Evolutionary conservation across 2,113 vertebrate species (phyloP), one percentile per base, ranked within the genome.

Genomic region (Petrocephalus zakoni): DNA sequence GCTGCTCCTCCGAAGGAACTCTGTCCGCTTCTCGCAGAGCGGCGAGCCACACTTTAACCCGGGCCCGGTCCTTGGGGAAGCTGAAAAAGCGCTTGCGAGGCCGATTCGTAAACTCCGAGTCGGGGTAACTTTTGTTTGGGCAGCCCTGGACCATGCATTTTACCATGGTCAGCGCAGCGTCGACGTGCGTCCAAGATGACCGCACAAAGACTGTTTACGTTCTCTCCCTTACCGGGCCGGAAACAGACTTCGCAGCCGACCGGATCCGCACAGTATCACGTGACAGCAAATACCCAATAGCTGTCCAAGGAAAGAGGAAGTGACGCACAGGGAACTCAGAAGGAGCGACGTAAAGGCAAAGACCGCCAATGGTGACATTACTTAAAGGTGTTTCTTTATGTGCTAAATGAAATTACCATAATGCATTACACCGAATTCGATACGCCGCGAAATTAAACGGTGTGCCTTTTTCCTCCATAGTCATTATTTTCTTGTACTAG

Each of bases 11-110:
- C 0, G 90, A 21, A 0, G 72, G 56, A 75, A 92, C 90, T 42
- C 82, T 90, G n/a, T 93, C 93, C 0, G 91, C 89, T 87, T 95
- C 94, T 75, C 95, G 92, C 82, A 96, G 91, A 5, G 95, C 95
- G 0, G 95, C 94, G 51, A 96, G 92, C 95, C 95, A 96, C 9
- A 95, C 94, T 93, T 94, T 90, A 2, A 90, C 89, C 21, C 92
- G 91, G 88, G 90, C 91, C 72, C 87, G 53, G 78, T 93, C 92
- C 7, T 82, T 88, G 1, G 93, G 93, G 29, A 93, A 92, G 10
- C 89, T 91, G 82, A 92, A 94, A 53, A 93, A 94, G 5, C 92
- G 89, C 51, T 92, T 93, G 47, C 51, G 90, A 34, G 91, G 83
- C 34, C 89, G 87, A 29, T 56, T 88, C 25, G n/a, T 46, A 22